A percentile compares a stretch with the other conserved stretches of the same genome.
Evolutionary conservation across 2,888 invertebrate species (phyloP).

Genomic region (Aphrophora alni): DNA sequence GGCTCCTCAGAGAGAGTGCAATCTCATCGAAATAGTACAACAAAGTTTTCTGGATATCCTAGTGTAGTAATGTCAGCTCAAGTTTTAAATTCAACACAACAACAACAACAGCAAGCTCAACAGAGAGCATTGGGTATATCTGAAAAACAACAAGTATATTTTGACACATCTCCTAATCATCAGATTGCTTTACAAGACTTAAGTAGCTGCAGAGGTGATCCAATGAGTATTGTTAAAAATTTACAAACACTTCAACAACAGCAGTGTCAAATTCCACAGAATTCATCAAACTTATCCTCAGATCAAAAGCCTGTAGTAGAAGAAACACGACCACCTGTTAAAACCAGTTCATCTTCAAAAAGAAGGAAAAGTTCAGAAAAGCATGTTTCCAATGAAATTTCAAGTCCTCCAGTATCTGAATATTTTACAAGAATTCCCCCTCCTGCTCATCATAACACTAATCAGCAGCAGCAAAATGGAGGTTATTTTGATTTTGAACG

Average conservation of each 20-base stretch:
- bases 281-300: neutral
- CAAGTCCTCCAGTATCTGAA: constrained; percentile 55
- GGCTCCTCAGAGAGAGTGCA: neutral
- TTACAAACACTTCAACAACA: constrained; percentile 65
- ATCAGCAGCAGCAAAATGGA: constrained; percentile 66
- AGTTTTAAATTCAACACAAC: constrained; percentile 1
- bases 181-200: constrained; percentile 72
- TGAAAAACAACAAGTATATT: constrained; percentile 62
- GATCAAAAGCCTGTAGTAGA: constrained; percentile 54
- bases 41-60: constrained; percentile 13
- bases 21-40: neutral
- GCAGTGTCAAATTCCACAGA: constrained; percentile 50
- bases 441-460: constrained; percentile 66
- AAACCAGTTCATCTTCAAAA: constrained; percentile 40
- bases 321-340: constrained; percentile 51
- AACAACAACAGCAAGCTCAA: constrained; percentile 22
- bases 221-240: constrained; percentile 78
- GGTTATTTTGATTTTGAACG: constrained; percentile 82
- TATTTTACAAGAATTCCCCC: constrained; percentile 70
- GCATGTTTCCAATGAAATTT: constrained; percentile 63
- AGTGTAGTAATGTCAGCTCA: neutral
- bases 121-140: neutral
- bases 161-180: constrained; percentile 66
- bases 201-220: constrained; percentile 75
- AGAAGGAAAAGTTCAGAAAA: constrained; percentile 60